Conservation (phyloP, 2,113 vertebrate genomes). For the Plectropomus leopardus region DNA sequence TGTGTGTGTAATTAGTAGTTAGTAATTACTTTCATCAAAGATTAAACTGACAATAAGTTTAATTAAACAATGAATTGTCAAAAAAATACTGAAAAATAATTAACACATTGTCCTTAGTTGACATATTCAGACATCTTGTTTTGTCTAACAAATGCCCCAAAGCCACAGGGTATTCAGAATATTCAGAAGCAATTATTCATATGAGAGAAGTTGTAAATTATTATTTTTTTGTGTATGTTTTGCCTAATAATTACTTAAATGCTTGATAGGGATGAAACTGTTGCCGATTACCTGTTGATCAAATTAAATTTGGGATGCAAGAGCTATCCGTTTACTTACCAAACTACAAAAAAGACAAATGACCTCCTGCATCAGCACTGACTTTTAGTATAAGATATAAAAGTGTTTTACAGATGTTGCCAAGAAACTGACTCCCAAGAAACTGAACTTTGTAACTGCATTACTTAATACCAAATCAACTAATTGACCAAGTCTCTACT, state of each 20-base stretch:
- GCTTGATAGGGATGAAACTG: neutral
- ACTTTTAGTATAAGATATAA: neutral
- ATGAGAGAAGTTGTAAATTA: neutral
- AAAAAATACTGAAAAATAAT: no score
- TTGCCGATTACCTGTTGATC: neutral
- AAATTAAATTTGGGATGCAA: neutral
- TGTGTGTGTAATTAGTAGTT: no score
- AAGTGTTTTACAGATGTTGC: neutral
- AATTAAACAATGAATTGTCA: no score
- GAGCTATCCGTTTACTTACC: neutral
- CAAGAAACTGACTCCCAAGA: neutral
- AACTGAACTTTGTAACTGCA: neutral
- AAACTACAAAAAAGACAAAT: neutral
- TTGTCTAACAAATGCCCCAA: neutral
- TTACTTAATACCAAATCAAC: neutral
- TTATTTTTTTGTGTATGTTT: no score
- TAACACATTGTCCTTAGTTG: no score
- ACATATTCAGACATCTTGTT: no score
- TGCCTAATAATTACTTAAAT: neutral
- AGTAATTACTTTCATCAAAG: no score
- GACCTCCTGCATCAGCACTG: neutral
- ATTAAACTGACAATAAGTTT: no score
- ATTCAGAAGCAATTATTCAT: neutral
- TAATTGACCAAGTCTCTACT: conserved; percentile 2
- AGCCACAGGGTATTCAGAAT: no score